These are phyloP conservation scores for Serripes groenlandicus DNA, from an alignment of 2,888 invertebrate species.

Conservation along the genomic window DNA sequence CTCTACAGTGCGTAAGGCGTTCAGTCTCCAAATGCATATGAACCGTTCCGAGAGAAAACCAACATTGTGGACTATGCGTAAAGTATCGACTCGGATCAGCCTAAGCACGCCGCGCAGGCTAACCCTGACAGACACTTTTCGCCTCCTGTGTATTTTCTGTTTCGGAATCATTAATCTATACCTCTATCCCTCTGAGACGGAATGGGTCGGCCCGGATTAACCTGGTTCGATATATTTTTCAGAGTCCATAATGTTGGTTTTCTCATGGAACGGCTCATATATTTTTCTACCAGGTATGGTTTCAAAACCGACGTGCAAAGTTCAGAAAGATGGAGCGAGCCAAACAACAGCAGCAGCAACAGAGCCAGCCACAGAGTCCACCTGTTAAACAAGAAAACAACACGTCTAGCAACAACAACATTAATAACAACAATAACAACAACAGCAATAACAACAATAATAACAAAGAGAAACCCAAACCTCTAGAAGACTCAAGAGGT, in stretches of 20 bases:
- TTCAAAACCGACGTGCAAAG: constrained; percentile 86
- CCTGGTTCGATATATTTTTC: background rate
- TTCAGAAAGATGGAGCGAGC: constrained; percentile 86
- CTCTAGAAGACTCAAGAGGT: constrained; percentile 75
- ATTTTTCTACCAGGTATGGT: constrained; percentile 84
- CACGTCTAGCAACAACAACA: constrained; percentile 70
- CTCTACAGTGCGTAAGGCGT: too few species aligned
- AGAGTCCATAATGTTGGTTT: background rate
- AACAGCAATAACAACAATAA: constrained; percentile 73
- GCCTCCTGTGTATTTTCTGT: too few species aligned
- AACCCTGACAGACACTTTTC: too few species aligned
- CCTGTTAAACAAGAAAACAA: constrained; percentile 73
- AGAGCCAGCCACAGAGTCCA: constrained; percentile 66
- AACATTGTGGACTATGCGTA: too few species aligned
- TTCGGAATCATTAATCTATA: too few species aligned
- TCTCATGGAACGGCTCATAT: background rate
- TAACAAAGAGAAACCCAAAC: constrained; percentile 75
- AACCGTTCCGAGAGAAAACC: too few species aligned
- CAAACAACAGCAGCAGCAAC: constrained; percentile 84
- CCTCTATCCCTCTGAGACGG: too few species aligned
- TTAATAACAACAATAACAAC: constrained; percentile 70
- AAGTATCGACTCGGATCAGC: too few species aligned
- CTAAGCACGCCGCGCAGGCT: too few species aligned
- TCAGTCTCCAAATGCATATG: too few species aligned
- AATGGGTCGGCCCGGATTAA: background rate